Base-by-base conservation (phyloP, 2,113 vertebrate genomes). In the Chroicocephalus ridibundus region DNA sequence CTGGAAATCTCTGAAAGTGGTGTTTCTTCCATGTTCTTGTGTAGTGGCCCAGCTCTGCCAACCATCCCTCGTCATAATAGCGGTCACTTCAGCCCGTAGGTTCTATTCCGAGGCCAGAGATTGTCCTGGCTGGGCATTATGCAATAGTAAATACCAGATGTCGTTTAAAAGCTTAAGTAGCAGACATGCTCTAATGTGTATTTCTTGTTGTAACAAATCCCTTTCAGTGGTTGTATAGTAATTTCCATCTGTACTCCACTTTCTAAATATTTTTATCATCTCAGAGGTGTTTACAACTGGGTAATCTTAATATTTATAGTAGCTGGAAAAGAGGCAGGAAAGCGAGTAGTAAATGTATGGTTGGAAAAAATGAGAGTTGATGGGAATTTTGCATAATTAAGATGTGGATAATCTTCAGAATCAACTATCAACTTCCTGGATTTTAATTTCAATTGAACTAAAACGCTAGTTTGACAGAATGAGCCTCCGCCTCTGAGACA, bases 291-390 rank as follows among this genome's bases (percentile, higher is more conserved):
- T 97, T 97, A 97, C 88, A 95, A 14, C 51, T 88, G 62, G 9
- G 34, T 96, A 94, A 89, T 97, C 93, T 91, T 92, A 97, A 97
- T 97, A 96, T 97, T 97, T 97, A 97, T 32, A 88, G 54, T 91
- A 44, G 64, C 64, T 69, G 15, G 82, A 95, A 83, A 96, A 86
- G 90, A 90, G 80, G 71, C 94, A 96, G 96, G 94, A 95, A 93
- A 97, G 82, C 1, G 70, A 29, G 46, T 77, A 80, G 84, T 77
- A 89, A 84, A 90, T 90, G 58, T 44, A 85, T 77, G 74, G 40
- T 61, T 80, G 96, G 96, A 96, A 97, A 95, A 96, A 95, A 87
- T 93, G 79, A 95, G 78, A 93, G 47, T 24, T 86, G 66, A 90
- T 88, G 86, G 87, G 71, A 83, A 88, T 91, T 95, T 94, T 85